A percentile compares a stretch with the other conserved stretches of the same genome.
Evolutionary conservation across 2,797 vertebrate species (phyloP).

Genomic region (Microcaecilia unicolor): DNA sequence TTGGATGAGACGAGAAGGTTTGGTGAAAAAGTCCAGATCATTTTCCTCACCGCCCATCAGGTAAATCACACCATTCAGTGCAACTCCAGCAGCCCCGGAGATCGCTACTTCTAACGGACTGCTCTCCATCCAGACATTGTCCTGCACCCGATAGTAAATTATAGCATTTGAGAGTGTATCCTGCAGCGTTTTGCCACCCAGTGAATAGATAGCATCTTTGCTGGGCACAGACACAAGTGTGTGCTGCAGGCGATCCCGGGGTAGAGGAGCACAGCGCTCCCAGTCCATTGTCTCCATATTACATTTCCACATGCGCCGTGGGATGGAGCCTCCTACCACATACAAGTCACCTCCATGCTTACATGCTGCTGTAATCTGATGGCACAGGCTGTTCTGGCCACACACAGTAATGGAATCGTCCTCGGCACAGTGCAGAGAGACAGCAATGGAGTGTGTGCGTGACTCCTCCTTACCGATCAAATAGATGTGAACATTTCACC

Average conservation of each 20-base stretch:
- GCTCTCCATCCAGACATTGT: slow-evolving; percentile 96
- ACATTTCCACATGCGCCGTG: slow-evolving; percentile 98
- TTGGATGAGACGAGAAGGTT: slow-evolving; percentile 93
- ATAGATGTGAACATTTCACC: slow-evolving; percentile 97
- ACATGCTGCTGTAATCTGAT: slow-evolving; percentile 96
- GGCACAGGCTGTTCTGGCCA: slow-evolving; percentile 93
- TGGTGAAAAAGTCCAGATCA: slow-evolving; percentile 97
- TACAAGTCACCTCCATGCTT: slow-evolving; percentile 92
- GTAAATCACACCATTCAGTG: slow-evolving; percentile 90
- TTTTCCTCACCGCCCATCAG: slow-evolving; percentile 94
- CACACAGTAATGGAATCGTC: slow-evolving; percentile 89
- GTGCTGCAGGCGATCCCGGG: slow-evolving; percentile 90
- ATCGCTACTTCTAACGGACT: slow-evolving; percentile 88
- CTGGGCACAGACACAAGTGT: slow-evolving; percentile 83
- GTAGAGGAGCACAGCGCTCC: slow-evolving; percentile 93
- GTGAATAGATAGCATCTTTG: slow-evolving; percentile 87
- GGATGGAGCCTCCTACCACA: slow-evolving; percentile 92
- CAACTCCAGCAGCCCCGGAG: slow-evolving; percentile 87
- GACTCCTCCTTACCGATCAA: slow-evolving; percentile 94
- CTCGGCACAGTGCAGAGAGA: slow-evolving; percentile 90
- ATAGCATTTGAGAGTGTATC: slow-evolving; percentile 91
- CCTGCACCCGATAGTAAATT: slow-evolving; percentile 89
- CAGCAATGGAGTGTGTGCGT: slow-evolving; percentile 86
- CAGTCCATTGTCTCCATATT: slow-evolving; percentile 98
- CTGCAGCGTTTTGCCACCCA: slow-evolving; percentile 91